Evolutionary conservation across 1,140 invertebrate species (phyloP).

Genomic region (Brachionus rubens): DNA sequence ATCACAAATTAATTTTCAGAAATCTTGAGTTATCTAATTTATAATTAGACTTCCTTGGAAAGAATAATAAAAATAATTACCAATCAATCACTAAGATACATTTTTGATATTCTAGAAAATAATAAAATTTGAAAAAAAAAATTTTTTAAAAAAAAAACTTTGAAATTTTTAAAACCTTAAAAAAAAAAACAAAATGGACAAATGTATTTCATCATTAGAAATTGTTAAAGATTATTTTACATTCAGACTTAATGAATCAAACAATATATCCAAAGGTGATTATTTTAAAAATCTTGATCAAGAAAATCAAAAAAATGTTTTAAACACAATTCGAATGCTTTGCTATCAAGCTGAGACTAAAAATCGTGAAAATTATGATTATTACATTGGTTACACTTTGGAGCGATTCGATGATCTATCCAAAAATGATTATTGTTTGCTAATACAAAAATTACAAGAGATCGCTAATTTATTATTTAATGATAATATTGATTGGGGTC

Average conservation of each 20-base stretch:
- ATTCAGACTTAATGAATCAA: slow-evolving; percentile 2
- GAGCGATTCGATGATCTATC: neutral
- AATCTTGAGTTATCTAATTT: too few species aligned
- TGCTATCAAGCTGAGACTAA: slow-evolving; percentile 5
- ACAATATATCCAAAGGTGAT: neutral
- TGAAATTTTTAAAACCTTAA: neutral
- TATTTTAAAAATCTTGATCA: neutral
- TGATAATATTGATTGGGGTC: slow-evolving; percentile 20
- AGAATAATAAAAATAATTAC: too few species aligned
- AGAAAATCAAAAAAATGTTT: neutral
- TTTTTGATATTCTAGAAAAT: too few species aligned
- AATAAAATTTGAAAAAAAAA: neutral
- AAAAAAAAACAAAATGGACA: slow-evolving; percentile 24
- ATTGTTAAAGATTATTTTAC: slow-evolving; percentile 35
- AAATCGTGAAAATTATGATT: slow-evolving; percentile 20
- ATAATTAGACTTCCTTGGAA: too few species aligned
- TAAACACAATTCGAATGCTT: slow-evolving; percentile 20
- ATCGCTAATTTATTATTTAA: slow-evolving; percentile 5
- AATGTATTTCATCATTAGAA: slow-evolving; percentile 16
- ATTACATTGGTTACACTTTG: slow-evolving; percentile 8
- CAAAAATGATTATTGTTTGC: slow-evolving; percentile 4
- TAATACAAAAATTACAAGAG: slow-evolving; percentile 5
- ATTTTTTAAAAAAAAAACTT: neutral
- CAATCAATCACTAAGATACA: too few species aligned
- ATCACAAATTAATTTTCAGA: too few species aligned